These are phyloP conservation scores for Aphidoletes aphidimyza DNA, from an alignment of 2,888 invertebrate genomes.

Conservation along the genomic window DNA sequence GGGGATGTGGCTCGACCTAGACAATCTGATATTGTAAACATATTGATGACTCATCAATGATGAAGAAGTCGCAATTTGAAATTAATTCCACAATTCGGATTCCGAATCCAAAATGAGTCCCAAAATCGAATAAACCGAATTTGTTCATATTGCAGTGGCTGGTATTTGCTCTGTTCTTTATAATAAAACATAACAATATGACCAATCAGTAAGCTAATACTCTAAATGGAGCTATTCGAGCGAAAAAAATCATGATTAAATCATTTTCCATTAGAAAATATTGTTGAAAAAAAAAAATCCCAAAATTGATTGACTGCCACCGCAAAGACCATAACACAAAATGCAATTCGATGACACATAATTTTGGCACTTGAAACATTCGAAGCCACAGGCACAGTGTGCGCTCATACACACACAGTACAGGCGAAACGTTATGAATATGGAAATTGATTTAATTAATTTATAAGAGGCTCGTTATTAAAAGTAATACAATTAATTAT, in stretches of 20 bases:
- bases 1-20: too few species aligned
- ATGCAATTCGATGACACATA: conserved; percentile 5
- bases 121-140: too few species aligned
- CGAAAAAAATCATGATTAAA: background rate
- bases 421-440: background rate
- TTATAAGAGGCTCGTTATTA: conserved; percentile 49
- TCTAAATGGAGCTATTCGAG: background rate
- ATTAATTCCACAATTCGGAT: too few species aligned
- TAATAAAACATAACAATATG: too few species aligned
- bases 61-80: too few species aligned
- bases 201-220: too few species aligned
- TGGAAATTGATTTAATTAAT: conserved; percentile 43
- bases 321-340: conserved; percentile 14
- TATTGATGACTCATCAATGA: too few species aligned
- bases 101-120: too few species aligned
- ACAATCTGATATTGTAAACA: too few species aligned
- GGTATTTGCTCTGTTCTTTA: too few species aligned
- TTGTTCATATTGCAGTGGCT: too few species aligned
- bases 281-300: background rate
- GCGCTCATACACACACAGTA: too few species aligned
- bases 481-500: conserved; percentile 46
- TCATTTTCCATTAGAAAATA: conserved; percentile 16
- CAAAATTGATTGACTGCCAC: background rate
- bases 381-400: background rate
- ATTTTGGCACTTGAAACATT: background rate